A percentile compares a stretch with the other conserved stretches of the same genome.
Conservation (phyloP, 2,888 invertebrate species). For the Ectropis crepuscularia region DNA sequence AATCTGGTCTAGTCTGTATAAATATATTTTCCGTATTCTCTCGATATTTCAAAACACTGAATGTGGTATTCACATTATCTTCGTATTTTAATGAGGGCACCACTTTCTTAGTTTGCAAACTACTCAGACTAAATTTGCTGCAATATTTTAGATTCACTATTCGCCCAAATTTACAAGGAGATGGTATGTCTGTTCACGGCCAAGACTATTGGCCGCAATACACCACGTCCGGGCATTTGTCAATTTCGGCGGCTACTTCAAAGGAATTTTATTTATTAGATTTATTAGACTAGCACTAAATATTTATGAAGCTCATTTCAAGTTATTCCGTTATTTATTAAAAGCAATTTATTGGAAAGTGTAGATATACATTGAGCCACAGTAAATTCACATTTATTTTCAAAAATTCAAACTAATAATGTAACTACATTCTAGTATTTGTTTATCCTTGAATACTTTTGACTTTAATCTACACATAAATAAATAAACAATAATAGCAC, state of each 20-base stretch:
- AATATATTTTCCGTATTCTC: constrained; percentile 14
- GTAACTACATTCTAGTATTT: no score
- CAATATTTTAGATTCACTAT: neutral
- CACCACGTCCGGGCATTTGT: constrained; percentile 29
- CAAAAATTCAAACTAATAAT: no score
- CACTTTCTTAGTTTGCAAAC: neutral
- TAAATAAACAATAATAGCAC: no score
- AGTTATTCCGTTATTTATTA: constrained; percentile 3
- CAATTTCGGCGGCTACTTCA: constrained; percentile 24
- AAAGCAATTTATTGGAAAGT: neutral
- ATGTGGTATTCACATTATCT: neutral
- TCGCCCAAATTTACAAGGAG: neutral
- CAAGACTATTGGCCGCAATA: constrained; percentile 12
- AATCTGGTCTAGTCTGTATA: no score
- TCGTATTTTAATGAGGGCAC: neutral
- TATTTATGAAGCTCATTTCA: constrained; percentile 10
- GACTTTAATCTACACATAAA: no score
- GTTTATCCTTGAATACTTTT: no score
- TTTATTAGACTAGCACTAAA: constrained; percentile 17
- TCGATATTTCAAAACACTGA: constrained; percentile 8
- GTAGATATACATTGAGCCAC: neutral
- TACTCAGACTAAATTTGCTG: no score
- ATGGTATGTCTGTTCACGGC: constrained; percentile 4
- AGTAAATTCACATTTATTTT: no score
- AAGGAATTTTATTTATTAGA: constrained; percentile 20